Percentiles rank a stretch among this genome's conserved stretches.
Evolutionary conservation across 2,113 vertebrate genomes (phyloP).

Genomic region (Condylura cristata): DNA sequence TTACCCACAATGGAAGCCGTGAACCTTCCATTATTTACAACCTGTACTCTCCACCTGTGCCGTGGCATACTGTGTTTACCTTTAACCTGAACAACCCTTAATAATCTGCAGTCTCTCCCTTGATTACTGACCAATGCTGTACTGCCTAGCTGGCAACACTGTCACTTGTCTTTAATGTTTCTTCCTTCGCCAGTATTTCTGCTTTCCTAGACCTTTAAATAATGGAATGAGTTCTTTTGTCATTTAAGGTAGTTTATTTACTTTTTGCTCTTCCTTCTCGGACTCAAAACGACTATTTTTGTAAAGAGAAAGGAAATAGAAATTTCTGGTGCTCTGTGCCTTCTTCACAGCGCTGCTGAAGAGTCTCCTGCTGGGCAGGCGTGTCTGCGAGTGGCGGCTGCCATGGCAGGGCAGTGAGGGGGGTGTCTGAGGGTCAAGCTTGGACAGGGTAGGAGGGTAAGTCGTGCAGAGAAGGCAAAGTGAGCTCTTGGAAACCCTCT

Average conservation of each 20-base stretch:
- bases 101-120: neutral
- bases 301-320: neutral
- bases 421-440: neutral
- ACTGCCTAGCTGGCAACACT: neutral
- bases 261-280: constrained; percentile 25
- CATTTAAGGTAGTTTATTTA: constrained; percentile 46
- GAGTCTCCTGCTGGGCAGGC: no score
- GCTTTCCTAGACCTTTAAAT: constrained; percentile 29
- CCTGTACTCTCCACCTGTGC: neutral
- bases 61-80: neutral
- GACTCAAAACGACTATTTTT: neutral
- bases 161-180: neutral
- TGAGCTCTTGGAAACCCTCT: neutral
- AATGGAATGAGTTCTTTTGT: constrained; percentile 35
- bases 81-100: constrained; percentile 34
- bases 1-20: neutral
- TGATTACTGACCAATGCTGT: constrained; percentile 22
- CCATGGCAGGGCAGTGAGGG: neutral
- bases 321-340: neutral
- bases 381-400: no score
- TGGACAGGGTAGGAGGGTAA: neutral
- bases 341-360: neutral
- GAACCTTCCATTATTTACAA: neutral
- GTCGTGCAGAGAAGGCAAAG: neutral
- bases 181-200: constrained; percentile 10